These are phyloP conservation scores for Lepilemur septentrionalis DNA, from an alignment of 2,797 vertebrate species.

Conservation along the genomic window DNA sequence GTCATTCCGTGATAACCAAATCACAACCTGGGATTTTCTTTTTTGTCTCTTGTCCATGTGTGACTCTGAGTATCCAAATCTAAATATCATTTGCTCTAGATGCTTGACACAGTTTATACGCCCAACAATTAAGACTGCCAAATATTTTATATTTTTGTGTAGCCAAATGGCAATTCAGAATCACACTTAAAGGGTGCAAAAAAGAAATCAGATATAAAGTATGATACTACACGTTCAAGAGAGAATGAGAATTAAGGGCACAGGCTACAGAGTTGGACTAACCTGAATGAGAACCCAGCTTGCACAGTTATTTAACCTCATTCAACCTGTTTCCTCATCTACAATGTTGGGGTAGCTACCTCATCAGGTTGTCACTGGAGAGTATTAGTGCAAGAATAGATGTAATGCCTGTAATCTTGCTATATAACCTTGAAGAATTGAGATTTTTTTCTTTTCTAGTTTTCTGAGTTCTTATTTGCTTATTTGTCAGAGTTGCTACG, in stretches of 20 bases:
- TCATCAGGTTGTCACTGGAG: neutral
- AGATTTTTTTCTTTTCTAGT: neutral
- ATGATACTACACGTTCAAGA: neutral
- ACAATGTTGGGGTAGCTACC: neutral
- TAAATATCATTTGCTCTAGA: neutral
- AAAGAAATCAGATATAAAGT: neutral
- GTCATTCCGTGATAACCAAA: conserved; percentile 40
- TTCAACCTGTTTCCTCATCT: neutral
- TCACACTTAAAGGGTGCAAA: neutral
- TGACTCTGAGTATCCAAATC: neutral
- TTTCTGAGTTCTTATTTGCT: neutral
- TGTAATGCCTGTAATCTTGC: neutral
- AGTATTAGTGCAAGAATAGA: neutral
- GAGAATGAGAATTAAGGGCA: neutral
- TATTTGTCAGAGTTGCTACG: neutral
- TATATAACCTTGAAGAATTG: neutral
- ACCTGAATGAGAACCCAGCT: neutral
- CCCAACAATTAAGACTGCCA: neutral
- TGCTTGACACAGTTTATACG: neutral
- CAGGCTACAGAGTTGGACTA: neutral
- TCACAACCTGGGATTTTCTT: conserved; percentile 25
- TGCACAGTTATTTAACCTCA: neutral
- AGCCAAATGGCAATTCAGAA: neutral
- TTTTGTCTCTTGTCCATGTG: neutral
- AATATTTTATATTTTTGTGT: conserved; percentile 17